phyloP scores from a whole-genome alignment of 2,113 vertebrate species.

The Brevimyrus niger region DNA sequence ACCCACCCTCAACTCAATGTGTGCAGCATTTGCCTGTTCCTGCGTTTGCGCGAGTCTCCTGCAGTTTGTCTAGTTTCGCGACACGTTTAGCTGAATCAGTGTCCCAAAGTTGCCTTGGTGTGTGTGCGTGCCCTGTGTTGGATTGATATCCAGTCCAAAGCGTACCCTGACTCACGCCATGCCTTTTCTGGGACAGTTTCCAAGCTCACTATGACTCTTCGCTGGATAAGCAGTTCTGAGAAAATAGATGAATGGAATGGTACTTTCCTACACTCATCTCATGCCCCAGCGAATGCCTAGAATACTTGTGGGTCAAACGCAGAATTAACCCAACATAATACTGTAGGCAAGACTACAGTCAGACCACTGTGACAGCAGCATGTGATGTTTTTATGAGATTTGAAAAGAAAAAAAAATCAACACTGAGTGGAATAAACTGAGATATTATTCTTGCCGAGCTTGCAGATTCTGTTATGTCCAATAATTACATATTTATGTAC shows the following conservation, averaged over 20 bases:
- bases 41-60: background rate
- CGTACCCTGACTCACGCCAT: background rate
- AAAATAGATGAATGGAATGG: background rate
- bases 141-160: background rate
- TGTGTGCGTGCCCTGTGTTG: background rate
- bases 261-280: background rate
- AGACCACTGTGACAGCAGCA: background rate
- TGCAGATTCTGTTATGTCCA: background rate
- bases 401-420: background rate
- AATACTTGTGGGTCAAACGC: background rate
- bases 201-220: background rate
- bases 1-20: background rate
- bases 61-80: background rate
- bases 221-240: background rate
- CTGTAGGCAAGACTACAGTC: background rate
- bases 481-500: background rate
- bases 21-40: background rate
- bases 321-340: background rate
- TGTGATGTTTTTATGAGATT: background rate
- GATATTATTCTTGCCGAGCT: background rate
- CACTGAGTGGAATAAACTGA: background rate
- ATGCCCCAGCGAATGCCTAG: background rate
- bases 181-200: background rate
- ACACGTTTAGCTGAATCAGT: background rate
- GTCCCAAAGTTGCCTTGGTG: background rate